Conservation (phyloP, 2,113 vertebrate genomes). For the Condylura cristata region DNA sequence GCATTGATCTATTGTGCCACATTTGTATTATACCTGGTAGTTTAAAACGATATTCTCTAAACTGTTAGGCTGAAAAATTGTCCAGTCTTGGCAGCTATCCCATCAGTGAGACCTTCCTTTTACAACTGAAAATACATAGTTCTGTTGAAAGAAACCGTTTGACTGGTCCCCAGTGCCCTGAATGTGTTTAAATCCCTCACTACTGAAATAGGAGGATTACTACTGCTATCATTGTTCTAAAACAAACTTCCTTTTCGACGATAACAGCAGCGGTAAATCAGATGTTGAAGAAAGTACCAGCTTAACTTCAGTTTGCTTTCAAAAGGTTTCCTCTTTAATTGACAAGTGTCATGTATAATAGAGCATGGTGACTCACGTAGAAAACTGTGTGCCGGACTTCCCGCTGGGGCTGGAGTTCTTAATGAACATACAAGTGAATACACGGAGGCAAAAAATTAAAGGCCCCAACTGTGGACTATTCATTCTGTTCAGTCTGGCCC, state of each 20-base stretch:
- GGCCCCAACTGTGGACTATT: slow-evolving; percentile 52
- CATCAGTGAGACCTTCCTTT: slow-evolving; percentile 79
- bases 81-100: slow-evolving; percentile 79
- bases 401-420: slow-evolving; percentile 58
- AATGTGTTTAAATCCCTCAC: slow-evolving; percentile 83
- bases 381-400: slow-evolving; percentile 39
- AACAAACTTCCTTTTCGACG: slow-evolving; percentile 79
- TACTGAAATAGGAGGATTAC: slow-evolving; percentile 73
- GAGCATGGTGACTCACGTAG: slow-evolving; percentile 50
- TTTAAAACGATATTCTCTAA: slow-evolving; percentile 68
- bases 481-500: slow-evolving; percentile 20
- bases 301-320: slow-evolving; percentile 75
- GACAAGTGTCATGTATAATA: slow-evolving; percentile 74
- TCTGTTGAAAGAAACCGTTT: slow-evolving; percentile 84
- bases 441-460: slow-evolving; percentile 61
- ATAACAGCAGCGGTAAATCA: slow-evolving; percentile 76
- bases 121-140: slow-evolving; percentile 84
- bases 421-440: slow-evolving; percentile 68
- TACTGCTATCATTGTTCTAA: slow-evolving; percentile 82
- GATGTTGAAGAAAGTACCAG: slow-evolving; percentile 77
- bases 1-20: slow-evolving; percentile 61
- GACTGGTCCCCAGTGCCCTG: slow-evolving; percentile 80
- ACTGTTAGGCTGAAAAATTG: slow-evolving; percentile 77
- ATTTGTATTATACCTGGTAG: slow-evolving; percentile 67
- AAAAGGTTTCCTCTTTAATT: slow-evolving; percentile 76